These are phyloP conservation scores for Columba livia DNA, from an alignment of 2,113 vertebrate genomes.

Conservation along the genomic window DNA sequence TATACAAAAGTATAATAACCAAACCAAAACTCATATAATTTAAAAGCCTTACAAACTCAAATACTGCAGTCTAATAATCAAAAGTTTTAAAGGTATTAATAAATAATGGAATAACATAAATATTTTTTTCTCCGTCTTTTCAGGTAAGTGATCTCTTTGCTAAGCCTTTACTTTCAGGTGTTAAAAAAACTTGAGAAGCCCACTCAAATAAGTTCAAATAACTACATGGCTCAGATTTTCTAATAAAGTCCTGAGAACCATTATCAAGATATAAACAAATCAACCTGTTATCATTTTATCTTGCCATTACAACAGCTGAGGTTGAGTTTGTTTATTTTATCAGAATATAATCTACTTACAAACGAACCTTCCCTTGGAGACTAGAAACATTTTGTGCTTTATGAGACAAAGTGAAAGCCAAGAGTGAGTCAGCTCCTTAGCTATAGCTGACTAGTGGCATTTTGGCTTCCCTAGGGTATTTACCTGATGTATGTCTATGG, in stretches of 20 bases:
- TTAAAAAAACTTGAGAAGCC: not conserved
- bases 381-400: not conserved
- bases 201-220: not conserved
- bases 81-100: not conserved
- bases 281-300: not conserved
- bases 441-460: not conserved
- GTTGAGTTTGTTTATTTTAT: not conserved
- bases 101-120: not conserved
- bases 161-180: not conserved
- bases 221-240: not conserved
- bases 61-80: not conserved
- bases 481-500: not conserved
- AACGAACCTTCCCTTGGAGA: not conserved
- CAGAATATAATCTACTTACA: not conserved
- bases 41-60: not conserved
- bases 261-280: not conserved
- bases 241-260: not conserved
- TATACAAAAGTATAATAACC: not conserved
- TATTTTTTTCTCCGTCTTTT: not conserved
- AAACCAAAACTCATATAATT: not conserved
- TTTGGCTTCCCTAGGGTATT: not conserved
- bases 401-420: not conserved
- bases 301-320: not conserved
- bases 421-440: not conserved
- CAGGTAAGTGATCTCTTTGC: not conserved